Percentiles rank a stretch among this genome's conserved stretches.
Conservation (phyloP, 1,140 invertebrate genomes). For the Campoletis sonorensis region DNA sequence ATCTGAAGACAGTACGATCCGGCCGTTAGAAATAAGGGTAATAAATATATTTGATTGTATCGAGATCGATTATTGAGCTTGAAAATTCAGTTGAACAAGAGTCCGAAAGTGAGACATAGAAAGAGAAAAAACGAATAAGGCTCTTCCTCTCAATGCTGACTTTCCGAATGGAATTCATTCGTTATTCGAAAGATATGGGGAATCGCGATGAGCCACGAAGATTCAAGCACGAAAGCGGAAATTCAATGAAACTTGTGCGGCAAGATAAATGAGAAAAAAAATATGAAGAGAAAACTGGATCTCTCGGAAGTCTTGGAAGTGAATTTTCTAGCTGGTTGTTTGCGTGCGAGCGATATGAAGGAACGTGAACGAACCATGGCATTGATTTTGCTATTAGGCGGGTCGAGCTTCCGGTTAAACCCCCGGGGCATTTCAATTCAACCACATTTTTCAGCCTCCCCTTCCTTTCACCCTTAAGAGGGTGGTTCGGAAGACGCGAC, state of each 20-base stretch:
- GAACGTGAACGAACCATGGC: conserved; percentile 41
- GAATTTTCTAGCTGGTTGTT: conserved; percentile 24
- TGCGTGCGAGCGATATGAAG: conserved; percentile 16
- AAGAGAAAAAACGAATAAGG: no score
- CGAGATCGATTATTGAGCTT: not conserved
- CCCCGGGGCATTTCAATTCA: conserved; percentile 62
- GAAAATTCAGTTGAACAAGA: no score
- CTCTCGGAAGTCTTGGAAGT: not conserved
- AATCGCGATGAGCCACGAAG: not conserved
- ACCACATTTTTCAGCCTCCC: conserved; percentile 53
- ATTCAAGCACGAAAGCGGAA: conserved; percentile 10
- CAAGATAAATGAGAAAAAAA: not conserved
- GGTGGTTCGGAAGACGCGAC: conserved; percentile 31
- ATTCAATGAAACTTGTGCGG: not conserved
- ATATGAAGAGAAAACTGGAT: not conserved
- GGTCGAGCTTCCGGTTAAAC: conserved; percentile 61
- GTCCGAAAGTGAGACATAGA: not conserved
- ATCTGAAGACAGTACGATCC: conserved; percentile 72
- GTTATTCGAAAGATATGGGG: not conserved
- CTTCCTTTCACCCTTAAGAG: not conserved
- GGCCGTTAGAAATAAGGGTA: conserved; percentile 72
- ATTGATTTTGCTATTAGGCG: conserved; percentile 72
- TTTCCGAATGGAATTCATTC: not conserved
- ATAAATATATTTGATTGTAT: conserved; percentile 65
- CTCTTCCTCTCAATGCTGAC: not conserved